Base-by-base conservation (phyloP, 2,113 vertebrate species). In the Ciconia boyciana region DNA sequence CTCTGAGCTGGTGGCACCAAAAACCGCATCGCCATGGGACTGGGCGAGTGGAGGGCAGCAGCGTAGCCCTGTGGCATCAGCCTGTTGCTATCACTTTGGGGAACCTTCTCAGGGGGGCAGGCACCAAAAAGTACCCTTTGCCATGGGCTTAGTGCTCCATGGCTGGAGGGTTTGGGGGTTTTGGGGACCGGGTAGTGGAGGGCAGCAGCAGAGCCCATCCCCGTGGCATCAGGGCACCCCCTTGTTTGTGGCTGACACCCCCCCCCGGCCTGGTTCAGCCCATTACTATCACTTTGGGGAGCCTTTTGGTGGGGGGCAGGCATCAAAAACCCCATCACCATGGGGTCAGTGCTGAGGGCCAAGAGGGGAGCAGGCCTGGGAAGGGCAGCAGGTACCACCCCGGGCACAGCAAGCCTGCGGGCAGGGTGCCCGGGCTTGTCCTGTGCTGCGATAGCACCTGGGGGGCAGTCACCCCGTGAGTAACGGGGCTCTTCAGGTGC, bases 101-200 rank as follows among this genome's bases (percentile, higher is more conserved):
- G 39, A 83, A 43, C 19, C 2, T 48, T 72, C 51, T 4, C 1
- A 4, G 2, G 4, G 10, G 13, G 11, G 10, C 2, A 87, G 26
- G 12, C 26, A 54, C 31, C 1, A 8, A 46, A 68, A 43, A 18
- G 1, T 39, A 39, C 0, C 2, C 7, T 7, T 62, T 34, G 17
- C 41, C 0, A 0, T 4, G 2, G 13, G 69, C 24, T 44, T 58
- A 29, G 15, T 32, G 48, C 34, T 84, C 29, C 9, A 1, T 16
- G 17, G 41, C 13, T 58, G 9, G 44, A 83, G 21, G 1, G 2
- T 32, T 52, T 75, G 61, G 46, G 15, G 20, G 10, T 49, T 77
- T 72, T 29, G 43, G 49, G 7, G 18, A 16, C 43, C 8, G 16
- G 29, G 7, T 21, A 39, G 18, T 17, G 28, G 57, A 62, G 32